These are phyloP conservation scores for Mungos mungo DNA, from an alignment of 2,113 vertebrate genomes.

Conservation along the genomic window DNA sequence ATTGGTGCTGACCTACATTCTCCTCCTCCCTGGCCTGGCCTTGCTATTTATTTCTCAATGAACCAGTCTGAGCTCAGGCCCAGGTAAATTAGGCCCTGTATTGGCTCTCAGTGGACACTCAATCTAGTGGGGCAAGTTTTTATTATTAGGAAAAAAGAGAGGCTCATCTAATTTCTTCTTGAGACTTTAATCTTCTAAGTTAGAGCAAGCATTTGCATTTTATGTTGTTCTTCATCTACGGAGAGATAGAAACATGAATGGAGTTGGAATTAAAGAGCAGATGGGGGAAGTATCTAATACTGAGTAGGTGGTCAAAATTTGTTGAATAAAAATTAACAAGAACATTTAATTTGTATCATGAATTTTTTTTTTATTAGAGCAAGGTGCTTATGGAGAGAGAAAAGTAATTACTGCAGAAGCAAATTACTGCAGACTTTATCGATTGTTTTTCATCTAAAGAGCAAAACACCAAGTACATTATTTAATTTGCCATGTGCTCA, in stretches of 20 bases:
- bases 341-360: neutral
- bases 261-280: neutral
- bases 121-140: neutral
- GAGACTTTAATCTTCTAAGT: neutral
- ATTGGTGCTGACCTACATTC: neutral
- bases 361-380: neutral
- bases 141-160: neutral
- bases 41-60: neutral
- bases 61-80: neutral
- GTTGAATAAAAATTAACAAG: neutral
- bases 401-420: neutral
- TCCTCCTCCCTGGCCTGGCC: neutral
- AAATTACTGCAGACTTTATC: neutral
- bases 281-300: neutral
- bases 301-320: neutral
- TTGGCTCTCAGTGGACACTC: neutral
- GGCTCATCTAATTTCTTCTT: neutral
- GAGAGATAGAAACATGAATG: neutral
- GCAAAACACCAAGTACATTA: neutral
- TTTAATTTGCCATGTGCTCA: neutral
- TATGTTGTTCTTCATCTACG: neutral
- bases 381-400: neutral
- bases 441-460: neutral
- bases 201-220: neutral
- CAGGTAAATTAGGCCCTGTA: neutral